These are phyloP conservation scores for Leptopilina clavipes DNA, from an alignment of 1,140 invertebrate genomes.

Conservation along the genomic window DNA sequence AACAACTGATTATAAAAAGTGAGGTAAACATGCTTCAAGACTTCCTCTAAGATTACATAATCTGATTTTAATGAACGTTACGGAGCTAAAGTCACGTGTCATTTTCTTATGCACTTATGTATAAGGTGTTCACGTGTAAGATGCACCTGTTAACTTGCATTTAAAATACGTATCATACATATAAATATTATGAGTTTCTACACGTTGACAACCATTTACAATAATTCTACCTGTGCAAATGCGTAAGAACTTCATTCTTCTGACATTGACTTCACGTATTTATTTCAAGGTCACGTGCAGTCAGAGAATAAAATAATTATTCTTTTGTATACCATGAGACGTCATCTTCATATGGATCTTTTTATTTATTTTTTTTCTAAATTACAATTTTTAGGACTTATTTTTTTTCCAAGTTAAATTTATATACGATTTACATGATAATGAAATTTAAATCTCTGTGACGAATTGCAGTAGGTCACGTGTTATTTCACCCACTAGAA, in stretches of 20 bases:
- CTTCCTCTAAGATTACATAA: slow-evolving; percentile 21
- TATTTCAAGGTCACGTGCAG: slow-evolving; percentile 22
- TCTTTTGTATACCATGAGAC: not conserved
- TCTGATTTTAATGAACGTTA: not conserved
- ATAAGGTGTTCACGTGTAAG: not conserved
- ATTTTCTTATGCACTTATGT: not conserved
- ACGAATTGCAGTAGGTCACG: too few relatives aligned
- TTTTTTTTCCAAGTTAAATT: too few relatives aligned
- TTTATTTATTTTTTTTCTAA: not conserved
- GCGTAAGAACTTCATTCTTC: not conserved
- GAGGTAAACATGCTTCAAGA: not conserved
- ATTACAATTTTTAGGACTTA: too few relatives aligned
- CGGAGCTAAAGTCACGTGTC: slow-evolving; percentile 12
- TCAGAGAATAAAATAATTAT: slow-evolving; percentile 13
- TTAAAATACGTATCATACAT: not conserved
- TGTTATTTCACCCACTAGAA: too few relatives aligned
- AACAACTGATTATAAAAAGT: not conserved
- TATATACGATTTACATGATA: too few relatives aligned
- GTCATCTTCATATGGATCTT: not conserved
- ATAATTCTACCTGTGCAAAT: slow-evolving; percentile 1
- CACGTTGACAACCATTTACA: not conserved
- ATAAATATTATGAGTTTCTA: not conserved
- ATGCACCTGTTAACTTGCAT: slow-evolving; percentile 4
- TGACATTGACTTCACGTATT: slow-evolving; percentile 18
- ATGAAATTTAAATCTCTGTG: too few relatives aligned